phyloP scores from a whole-genome alignment of 1,140 invertebrate genomes.

The Latrodectus geometricus region DNA sequence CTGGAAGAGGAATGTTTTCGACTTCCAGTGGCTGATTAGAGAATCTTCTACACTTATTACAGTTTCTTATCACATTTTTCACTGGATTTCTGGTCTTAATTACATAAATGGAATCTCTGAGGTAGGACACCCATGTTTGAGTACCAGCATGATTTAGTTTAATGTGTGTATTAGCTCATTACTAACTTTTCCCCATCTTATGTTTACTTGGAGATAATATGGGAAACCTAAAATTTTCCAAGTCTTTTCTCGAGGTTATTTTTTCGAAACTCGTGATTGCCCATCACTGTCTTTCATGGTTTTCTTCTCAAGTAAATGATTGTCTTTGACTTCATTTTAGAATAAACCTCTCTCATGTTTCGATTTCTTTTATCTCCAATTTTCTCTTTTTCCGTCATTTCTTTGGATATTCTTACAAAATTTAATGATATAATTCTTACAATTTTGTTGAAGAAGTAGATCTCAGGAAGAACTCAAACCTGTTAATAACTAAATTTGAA shows the following conservation, averaged over 20 bases:
- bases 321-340: too few relatives aligned
- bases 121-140: neutral
- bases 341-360: too few relatives aligned
- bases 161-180: neutral
- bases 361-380: too few relatives aligned
- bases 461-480: neutral
- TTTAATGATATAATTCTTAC: too few relatives aligned
- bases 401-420: too few relatives aligned
- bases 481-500: neutral
- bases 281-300: neutral
- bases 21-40: neutral
- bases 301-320: too few relatives aligned
- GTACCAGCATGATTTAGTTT: conserved; percentile 7
- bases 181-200: neutral
- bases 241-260: neutral
- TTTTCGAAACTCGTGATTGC: neutral
- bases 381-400: too few relatives aligned
- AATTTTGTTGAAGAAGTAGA: conserved; percentile 2
- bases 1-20: conserved; percentile 9
- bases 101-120: conserved; percentile 26
- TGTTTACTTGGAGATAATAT: conserved; percentile 16
- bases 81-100: neutral
- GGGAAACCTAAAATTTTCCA: neutral
- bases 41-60: conserved; percentile 9
- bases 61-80: conserved; percentile 1